Evolutionary conservation across 2,113 vertebrate species (phyloP).

Genomic region (Grallaria varia): DNA sequence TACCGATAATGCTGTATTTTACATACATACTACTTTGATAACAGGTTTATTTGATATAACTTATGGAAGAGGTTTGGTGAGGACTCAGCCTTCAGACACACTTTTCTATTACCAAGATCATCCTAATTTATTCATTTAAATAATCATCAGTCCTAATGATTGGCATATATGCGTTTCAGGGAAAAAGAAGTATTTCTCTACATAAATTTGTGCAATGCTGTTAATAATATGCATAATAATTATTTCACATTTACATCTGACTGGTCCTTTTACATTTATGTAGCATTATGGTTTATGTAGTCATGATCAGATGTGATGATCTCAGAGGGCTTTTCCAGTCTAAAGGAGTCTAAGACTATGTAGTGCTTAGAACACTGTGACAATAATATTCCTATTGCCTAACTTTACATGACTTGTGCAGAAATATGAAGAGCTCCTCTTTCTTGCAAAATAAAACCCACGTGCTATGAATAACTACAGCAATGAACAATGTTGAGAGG

Average conservation of each 20-base stretch:
- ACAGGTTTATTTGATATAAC: neutral
- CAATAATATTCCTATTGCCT: accelerated
- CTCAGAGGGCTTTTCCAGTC: neutral
- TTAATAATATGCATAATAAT: neutral
- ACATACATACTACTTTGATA: neutral
- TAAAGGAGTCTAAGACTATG: neutral
- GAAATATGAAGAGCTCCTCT: neutral
- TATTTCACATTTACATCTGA: neutral
- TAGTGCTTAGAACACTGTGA: neutral
- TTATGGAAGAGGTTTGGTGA: neutral
- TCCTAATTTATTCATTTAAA: neutral
- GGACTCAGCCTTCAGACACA: neutral
- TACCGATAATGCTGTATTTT: neutral
- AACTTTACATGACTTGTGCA: neutral
- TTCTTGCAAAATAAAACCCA: neutral
- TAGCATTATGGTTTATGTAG: neutral
- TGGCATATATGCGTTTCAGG: neutral
- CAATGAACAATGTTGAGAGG: too few species aligned
- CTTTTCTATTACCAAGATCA: neutral
- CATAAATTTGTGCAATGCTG: neutral
- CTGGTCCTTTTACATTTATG: neutral
- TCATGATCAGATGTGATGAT: neutral
- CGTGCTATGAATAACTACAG: neutral
- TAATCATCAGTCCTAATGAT: neutral
- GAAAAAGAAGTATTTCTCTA: neutral